Evolutionary conservation across 1,140 invertebrate species (phyloP).

Genomic region (Hestina assimilis): DNA sequence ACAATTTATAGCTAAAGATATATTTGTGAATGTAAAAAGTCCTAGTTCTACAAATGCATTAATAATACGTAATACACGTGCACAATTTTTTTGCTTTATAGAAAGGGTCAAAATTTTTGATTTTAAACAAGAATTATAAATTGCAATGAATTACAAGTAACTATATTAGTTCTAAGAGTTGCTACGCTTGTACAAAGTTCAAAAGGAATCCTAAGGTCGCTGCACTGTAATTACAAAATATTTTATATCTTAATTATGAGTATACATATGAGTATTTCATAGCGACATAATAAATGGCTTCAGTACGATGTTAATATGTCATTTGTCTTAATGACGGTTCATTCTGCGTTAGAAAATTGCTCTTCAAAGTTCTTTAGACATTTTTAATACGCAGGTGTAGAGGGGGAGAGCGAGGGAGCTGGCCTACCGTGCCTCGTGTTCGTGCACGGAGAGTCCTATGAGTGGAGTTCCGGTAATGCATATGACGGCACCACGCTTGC

Average conservation of each 20-base stretch:
- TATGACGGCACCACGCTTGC: slow-evolving; percentile 96
- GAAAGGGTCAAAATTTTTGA: too few relatives aligned
- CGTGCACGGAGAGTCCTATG: slow-evolving; percentile 96
- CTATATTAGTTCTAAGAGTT: too few relatives aligned
- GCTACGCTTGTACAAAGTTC: too few relatives aligned
- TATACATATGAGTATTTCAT: neutral
- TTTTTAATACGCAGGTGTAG: slow-evolving; percentile 29
- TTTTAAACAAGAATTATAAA: too few relatives aligned
- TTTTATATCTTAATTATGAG: neutral
- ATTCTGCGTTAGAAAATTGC: slow-evolving; percentile 5
- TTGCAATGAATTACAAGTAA: too few relatives aligned
- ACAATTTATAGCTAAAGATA: too few relatives aligned
- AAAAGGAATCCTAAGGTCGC: too few relatives aligned
- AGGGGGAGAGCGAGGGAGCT: slow-evolving; percentile 42
- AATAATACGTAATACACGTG: too few relatives aligned
- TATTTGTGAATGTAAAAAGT: too few relatives aligned
- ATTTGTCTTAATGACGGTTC: slow-evolving; percentile 1
- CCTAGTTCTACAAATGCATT: too few relatives aligned
- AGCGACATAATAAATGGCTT: neutral
- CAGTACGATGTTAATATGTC: neutral
- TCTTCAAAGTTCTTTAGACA: neutral
- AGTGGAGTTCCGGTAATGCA: slow-evolving; percentile 95
- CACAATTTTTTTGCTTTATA: too few relatives aligned
- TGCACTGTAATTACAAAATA: too few relatives aligned
- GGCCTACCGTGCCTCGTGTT: slow-evolving; percentile 86